phyloP scores from a whole-genome alignment of 2,888 invertebrate species.

The Drosophila mimetica region DNA sequence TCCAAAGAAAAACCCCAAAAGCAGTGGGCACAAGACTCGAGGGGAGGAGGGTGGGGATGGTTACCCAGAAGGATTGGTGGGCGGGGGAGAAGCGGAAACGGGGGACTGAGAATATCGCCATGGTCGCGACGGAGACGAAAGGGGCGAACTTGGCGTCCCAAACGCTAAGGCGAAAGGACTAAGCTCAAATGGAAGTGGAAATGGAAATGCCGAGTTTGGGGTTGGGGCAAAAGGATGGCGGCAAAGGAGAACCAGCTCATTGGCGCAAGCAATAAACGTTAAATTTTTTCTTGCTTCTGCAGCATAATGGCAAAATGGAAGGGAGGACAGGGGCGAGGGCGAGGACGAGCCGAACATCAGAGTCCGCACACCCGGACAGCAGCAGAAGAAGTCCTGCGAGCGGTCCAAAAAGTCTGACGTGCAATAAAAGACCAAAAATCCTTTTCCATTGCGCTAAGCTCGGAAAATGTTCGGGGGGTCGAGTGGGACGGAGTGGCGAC shows the following conservation, averaged over 20 bases:
- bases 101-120: conserved; percentile 48
- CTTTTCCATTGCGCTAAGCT: conserved; percentile 80
- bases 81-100: conserved; percentile 13
- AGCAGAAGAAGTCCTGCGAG: conserved; percentile 55
- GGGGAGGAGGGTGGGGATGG: conserved; percentile 13
- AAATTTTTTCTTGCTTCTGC: conserved; percentile 76
- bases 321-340: no score
- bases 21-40: conserved; percentile 31
- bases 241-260: conserved; percentile 68
- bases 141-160: conserved; percentile 72
- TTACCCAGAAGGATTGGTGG: conserved; percentile 17
- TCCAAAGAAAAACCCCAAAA: conserved; percentile 68
- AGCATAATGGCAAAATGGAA: conserved; percentile 67
- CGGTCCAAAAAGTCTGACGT: conserved; percentile 71
- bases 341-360: no score
- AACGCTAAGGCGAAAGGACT: conserved; percentile 67
- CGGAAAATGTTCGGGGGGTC: conserved; percentile 51
- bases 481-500: not conserved
- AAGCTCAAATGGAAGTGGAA: conserved; percentile 42
- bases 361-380: conserved; percentile 32
- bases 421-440: conserved; percentile 80
- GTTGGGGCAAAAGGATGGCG: conserved; percentile 7
- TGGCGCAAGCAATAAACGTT: conserved; percentile 81
- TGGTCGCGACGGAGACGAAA: conserved; percentile 44
- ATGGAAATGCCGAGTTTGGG: conserved; percentile 12